phyloP scores from a whole-genome alignment of 2,888 invertebrate species.

The Hypselothyrea guttata region DNA sequence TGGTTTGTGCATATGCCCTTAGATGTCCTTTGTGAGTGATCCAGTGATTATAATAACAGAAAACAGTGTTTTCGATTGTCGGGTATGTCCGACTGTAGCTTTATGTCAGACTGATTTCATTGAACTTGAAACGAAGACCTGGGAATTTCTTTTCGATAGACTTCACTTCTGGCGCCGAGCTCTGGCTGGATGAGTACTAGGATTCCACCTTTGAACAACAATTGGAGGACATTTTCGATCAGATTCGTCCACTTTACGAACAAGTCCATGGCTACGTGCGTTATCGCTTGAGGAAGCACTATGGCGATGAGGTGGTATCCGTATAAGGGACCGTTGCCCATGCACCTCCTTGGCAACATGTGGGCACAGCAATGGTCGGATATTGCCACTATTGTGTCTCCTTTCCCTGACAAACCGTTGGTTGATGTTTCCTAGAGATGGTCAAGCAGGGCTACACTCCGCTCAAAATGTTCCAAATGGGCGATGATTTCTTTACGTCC shows the following conservation, averaged over 20 bases:
- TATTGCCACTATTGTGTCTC: slow-evolving; percentile 85
- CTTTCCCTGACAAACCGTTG: slow-evolving; percentile 87
- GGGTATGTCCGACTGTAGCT: no score
- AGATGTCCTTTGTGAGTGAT: no score
- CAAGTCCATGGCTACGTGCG: slow-evolving; percentile 93
- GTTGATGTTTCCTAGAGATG: slow-evolving; percentile 90
- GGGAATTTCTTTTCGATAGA: slow-evolving; percentile 81
- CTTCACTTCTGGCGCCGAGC: slow-evolving; percentile 87
- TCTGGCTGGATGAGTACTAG: slow-evolving; percentile 89
- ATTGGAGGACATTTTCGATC: slow-evolving; percentile 87
- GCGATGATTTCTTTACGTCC: slow-evolving; percentile 93
- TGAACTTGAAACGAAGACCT: no score
- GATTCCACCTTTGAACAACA: slow-evolving; percentile 87
- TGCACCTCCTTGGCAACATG: slow-evolving; percentile 91
- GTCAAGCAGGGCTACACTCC: slow-evolving; percentile 88
- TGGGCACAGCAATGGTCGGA: slow-evolving; percentile 91
- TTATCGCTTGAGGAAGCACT: slow-evolving; percentile 87
- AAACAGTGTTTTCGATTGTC: no score
- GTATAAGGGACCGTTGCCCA: slow-evolving; percentile 89
- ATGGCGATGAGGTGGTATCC: slow-evolving; percentile 87
- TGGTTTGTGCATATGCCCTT: no score
- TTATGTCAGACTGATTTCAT: no score
- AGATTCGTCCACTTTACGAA: slow-evolving; percentile 90
- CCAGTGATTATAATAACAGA: no score
- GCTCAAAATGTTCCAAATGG: slow-evolving; percentile 90